Base-by-base conservation (phyloP, 2,888 invertebrate species). In the Mythimna ferrago region DNA sequence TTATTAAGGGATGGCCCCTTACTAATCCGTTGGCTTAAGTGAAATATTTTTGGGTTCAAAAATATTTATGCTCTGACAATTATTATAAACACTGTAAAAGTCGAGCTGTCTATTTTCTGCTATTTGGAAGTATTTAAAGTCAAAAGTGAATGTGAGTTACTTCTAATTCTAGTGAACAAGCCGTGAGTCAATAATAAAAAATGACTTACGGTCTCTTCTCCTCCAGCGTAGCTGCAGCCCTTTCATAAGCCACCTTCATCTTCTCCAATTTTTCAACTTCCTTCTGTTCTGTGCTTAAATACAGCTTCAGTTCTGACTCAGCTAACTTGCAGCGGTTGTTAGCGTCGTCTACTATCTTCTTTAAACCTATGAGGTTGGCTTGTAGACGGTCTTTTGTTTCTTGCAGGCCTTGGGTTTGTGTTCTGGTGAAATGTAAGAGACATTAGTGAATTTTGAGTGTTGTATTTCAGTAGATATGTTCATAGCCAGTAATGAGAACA, bases 281-380 rank as follows among this genome's bases (percentile, higher is more conserved):
- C 2, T 91, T 93, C 16, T 92, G 87, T 93, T 98, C 97, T 76
- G 97, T 96, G 92, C 97, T 96, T 88, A 98, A 92, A 80, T 98
- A 98, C 65, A 99, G 96, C 89, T 98, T 98, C 16, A 99, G 93
- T 91, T 99, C 98, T 0, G 98, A 98, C 89, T 98, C 98, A 0
- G 98, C 97, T 94, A 81, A 97, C 96, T 94, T 95, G 79, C 89
- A 92, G 1, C 90, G 86, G 14, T 93, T 93, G 63, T 98, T 98
- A 0, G 98, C 97, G 86, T 97, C 97, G 86, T 98, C 97, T 0
- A 98, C 98, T 11, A 97, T 96, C 83, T 97, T 97, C 86, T 98
- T 97, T 9, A 98, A 93, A 3, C 96, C 97, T 26, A 98, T 97
- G 26, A 99, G 93, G 82, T 97, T 95, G 0, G 97, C 97, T 93